These are phyloP conservation scores for Pogonophryne albipinna DNA, from an alignment of 2,797 vertebrate species.

Conservation along the genomic window DNA sequence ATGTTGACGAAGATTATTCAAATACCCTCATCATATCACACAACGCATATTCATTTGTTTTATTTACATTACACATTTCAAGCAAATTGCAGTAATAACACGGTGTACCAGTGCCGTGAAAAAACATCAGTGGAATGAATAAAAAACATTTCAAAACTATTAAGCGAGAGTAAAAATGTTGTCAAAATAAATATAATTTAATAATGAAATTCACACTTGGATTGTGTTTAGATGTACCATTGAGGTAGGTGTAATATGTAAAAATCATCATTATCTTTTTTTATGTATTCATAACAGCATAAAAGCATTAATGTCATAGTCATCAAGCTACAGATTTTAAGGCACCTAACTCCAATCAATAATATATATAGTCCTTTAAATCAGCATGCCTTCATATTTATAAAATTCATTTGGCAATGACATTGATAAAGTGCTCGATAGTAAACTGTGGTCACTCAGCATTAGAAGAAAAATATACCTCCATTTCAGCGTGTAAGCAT, in stretches of 20 bases:
- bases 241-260: constrained; percentile 67
- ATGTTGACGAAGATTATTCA: background rate
- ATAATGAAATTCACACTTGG: constrained; percentile 33
- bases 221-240: constrained; percentile 44
- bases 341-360: constrained; percentile 46
- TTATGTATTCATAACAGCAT: constrained; percentile 12
- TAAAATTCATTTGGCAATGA: constrained; percentile 42
- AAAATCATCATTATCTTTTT: constrained; percentile 24
- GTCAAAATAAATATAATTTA: constrained; percentile 61
- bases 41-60: constrained; percentile 7
- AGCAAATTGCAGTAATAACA: constrained; percentile 41
- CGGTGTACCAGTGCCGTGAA: constrained; percentile 43
- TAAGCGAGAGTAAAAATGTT: constrained; percentile 8
- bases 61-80: constrained; percentile 55
- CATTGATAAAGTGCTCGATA: constrained; percentile 80
- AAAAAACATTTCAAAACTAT: constrained; percentile 24
- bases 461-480: constrained; percentile 51
- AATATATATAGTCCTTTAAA: constrained; percentile 16
- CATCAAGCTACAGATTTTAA: constrained; percentile 28
- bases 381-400: constrained; percentile 28
- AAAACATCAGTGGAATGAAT: constrained; percentile 29
- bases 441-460: constrained; percentile 59
- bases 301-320: constrained; percentile 15
- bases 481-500: constrained; percentile 31
- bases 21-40: background rate